Conservation (phyloP, 2,113 vertebrate genomes). For the Ibidorhyncha struthersii region DNA sequence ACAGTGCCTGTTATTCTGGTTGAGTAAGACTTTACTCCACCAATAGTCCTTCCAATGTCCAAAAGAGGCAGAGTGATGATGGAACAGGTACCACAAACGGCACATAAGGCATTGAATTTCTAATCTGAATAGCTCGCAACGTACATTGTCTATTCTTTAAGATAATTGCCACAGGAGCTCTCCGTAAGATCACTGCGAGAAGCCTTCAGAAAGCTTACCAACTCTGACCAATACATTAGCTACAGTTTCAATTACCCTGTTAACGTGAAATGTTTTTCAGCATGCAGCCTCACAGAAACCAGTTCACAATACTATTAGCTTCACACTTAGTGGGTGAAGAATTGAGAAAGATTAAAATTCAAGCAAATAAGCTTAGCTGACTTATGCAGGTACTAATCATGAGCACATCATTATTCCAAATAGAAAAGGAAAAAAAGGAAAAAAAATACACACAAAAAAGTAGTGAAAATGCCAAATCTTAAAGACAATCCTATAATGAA, state of each 20-base stretch:
- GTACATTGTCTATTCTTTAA: neutral
- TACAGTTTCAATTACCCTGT: slow-evolving; percentile 42
- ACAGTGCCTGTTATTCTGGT: neutral
- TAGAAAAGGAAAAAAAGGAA: neutral
- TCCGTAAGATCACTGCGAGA: neutral
- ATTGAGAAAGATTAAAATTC: slow-evolving; percentile 25
- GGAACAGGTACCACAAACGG: neutral
- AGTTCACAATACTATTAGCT: slow-evolving; percentile 31
- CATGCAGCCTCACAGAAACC: slow-evolving; percentile 14
- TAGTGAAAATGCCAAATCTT: slow-evolving; percentile 2
- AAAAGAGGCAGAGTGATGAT: neutral
- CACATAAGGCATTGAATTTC: slow-evolving; percentile 3
- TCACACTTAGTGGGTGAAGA: slow-evolving; percentile 31
- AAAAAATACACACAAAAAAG: neutral
- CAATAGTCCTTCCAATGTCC: neutral
- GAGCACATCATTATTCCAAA: neutral
- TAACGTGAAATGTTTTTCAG: slow-evolving; percentile 31
- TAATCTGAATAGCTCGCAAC: neutral
- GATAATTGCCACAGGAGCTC: neutral
- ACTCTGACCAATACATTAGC: slow-evolving; percentile 36
- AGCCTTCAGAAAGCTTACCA: slow-evolving; percentile 26
- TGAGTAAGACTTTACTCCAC: neutral
- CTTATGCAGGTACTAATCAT: slow-evolving; percentile 8
- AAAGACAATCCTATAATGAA: neutral
- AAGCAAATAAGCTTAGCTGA: neutral